Conservation (phyloP, 2,113 vertebrate species). For the Sylvia atricapilla region DNA sequence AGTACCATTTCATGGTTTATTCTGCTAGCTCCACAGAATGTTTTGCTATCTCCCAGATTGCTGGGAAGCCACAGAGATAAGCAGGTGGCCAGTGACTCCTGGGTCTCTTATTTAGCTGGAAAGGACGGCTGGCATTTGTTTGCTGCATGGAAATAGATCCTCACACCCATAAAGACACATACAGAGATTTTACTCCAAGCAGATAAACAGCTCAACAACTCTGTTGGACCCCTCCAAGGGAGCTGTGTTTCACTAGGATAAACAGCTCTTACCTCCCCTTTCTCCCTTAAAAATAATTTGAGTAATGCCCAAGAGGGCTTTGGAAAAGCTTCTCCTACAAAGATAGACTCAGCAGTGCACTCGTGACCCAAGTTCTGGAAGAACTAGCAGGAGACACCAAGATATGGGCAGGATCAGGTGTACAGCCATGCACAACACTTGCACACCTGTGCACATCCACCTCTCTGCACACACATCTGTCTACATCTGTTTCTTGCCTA, state of each 20-base stretch:
- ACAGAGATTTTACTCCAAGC: not conserved
- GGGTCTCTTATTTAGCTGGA: not conserved
- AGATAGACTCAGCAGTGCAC: not conserved
- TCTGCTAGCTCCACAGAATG: not conserved
- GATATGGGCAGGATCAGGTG: not conserved
- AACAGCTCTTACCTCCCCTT: not conserved
- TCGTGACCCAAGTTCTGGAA: not conserved
- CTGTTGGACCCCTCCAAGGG: not conserved
- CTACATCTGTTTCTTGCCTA: not conserved
- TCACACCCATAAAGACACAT: fast-evolving
- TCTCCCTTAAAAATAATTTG: not conserved
- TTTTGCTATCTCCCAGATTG: not conserved
- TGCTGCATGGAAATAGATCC: not conserved
- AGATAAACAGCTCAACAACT: not conserved
- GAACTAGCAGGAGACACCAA: not conserved
- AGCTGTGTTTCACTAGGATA: not conserved
- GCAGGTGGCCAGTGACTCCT: not conserved
- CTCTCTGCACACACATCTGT: not conserved
- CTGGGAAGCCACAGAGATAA: not conserved
- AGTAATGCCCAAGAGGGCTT: not conserved
- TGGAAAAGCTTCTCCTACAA: not conserved
- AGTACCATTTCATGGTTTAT: not conserved
- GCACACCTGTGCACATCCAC: not conserved
- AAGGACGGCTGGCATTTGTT: not conserved
- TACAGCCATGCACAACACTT: not conserved